Evolutionary conservation across 2,797 vertebrate species (phyloP), one percentile per base, ranked within the genome.

Genomic region (Sebastiscus tertius): DNA sequence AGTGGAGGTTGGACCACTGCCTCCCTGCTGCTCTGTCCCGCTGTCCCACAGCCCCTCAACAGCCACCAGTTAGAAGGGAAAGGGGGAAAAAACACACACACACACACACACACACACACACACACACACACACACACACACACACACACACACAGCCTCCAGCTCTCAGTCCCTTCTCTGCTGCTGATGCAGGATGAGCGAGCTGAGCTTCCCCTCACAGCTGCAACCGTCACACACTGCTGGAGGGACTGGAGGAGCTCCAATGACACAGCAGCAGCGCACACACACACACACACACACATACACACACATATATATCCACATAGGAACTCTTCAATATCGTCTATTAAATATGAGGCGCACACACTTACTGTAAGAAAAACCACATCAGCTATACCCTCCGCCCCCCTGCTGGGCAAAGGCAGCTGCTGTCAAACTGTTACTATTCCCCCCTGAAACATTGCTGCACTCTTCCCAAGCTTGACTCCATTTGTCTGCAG

Each of bases 141-240:
- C 29, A 62, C 27, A 66, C 56, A 72, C 66, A 64, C 65, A 56
- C 42, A 79, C 73, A 42, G 63, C 42, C 69, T 79, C 33, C 64
- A 84, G 81, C 72, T 79, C 68, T 66, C 20, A 39, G 60, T 72
- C 42, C 39, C 86, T 74, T 61, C 76, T 78, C 65, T 82, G 74
- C 81, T 73, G 61, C 76, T 72, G 74, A 86, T 66, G 80, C 86
- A 87, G 76, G 69, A 61, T 79, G 73, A 88, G 78, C 27, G 67
- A 84, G 61, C 60, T 22, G 80, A 88, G 83, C 75, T 75, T 75
- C 73, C 87, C 82, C 81, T 91, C 87, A 82, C 90, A 90, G 85
- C 87, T 90, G 90, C 82, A 91, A 46, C 84, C 56, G 72, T 89
- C 90, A 89, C 87, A 93, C 82, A 52, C 81, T 88, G 86, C 83